These are phyloP conservation scores for Zelostemma sp. DNA, from an alignment of 1,140 invertebrate genomes.

Conservation along the genomic window DNA sequence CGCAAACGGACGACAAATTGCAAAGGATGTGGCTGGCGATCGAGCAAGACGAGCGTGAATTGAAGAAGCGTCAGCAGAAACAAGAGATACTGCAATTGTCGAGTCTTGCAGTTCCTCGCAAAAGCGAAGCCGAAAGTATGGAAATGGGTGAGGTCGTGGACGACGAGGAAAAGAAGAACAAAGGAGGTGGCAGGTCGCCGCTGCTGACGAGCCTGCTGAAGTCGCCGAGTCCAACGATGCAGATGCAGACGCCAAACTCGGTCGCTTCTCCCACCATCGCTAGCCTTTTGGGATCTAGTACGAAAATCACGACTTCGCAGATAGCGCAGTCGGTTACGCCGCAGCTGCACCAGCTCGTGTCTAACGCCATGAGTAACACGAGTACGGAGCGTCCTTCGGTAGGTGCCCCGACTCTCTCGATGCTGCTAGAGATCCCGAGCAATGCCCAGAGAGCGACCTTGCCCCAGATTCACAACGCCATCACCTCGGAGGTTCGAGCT, in stretches of 20 bases:
- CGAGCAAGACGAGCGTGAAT: constrained; percentile 78
- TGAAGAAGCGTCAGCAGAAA: constrained; percentile 78
- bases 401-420: constrained; percentile 76
- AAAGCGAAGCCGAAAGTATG: constrained; percentile 44
- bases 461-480: constrained; percentile 43
- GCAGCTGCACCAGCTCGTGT: constrained; percentile 67
- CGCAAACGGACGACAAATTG: constrained; percentile 77
- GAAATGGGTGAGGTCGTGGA: constrained; percentile 53
- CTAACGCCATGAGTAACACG: constrained; percentile 58
- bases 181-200: constrained; percentile 73
- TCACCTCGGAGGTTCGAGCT: not conserved
- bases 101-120: constrained; percentile 37
- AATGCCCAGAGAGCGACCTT: constrained; percentile 54
- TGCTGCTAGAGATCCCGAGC: constrained; percentile 73
- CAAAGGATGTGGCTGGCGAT: constrained; percentile 81
- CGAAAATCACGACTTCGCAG: constrained; percentile 59
- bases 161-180: constrained; percentile 59
- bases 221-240: constrained; percentile 73
- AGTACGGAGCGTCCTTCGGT: constrained; percentile 73
- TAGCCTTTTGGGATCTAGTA: constrained; percentile 71
- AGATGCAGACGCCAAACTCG: constrained; percentile 64
- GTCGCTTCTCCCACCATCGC: constrained; percentile 71
- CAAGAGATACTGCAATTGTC: constrained; percentile 52
- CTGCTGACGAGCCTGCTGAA: constrained; percentile 86
- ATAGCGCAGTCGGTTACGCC: constrained; percentile 56